phyloP scores from a whole-genome alignment of 1,140 invertebrate species.

The Phenacoccus solenopsis region DNA sequence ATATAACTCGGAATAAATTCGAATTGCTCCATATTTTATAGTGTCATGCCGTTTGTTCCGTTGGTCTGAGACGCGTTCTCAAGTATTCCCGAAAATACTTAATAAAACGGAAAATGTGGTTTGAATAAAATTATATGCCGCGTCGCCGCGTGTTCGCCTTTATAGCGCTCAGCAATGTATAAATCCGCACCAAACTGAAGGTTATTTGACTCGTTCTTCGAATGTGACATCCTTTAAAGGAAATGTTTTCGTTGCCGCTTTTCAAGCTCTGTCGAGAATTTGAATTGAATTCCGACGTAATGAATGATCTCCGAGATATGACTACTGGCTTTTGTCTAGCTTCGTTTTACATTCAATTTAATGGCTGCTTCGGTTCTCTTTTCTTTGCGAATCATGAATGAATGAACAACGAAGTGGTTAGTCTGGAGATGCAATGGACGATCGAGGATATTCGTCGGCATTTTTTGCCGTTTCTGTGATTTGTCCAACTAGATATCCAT shows the following conservation, averaged over 20 bases:
- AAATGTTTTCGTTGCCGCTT: constrained; percentile 12
- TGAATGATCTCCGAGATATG: constrained; percentile 6
- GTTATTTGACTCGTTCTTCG: constrained; percentile 12
- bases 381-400: not conserved
- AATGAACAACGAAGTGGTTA: no score
- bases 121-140: constrained; percentile 16
- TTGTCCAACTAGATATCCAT: not conserved
- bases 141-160: not conserved
- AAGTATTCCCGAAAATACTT: constrained; percentile 8
- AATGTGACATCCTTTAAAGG: constrained; percentile 10
- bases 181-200: constrained; percentile 9
- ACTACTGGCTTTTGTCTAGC: constrained; percentile 10
- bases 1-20: constrained; percentile 11
- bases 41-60: not conserved
- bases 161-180: not conserved
- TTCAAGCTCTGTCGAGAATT: constrained; percentile 5
- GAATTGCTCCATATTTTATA: constrained; percentile 11
- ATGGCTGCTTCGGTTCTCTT: not conserved
- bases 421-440: no score
- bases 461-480: not conserved
- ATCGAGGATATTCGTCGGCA: no score
- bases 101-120: constrained; percentile 11
- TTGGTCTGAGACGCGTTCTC: not conserved
- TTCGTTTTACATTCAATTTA: not conserved
- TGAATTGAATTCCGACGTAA: constrained; percentile 15